Evolutionary conservation across 2,797 vertebrate species (phyloP).

Genomic region (Danio choprae): DNA sequence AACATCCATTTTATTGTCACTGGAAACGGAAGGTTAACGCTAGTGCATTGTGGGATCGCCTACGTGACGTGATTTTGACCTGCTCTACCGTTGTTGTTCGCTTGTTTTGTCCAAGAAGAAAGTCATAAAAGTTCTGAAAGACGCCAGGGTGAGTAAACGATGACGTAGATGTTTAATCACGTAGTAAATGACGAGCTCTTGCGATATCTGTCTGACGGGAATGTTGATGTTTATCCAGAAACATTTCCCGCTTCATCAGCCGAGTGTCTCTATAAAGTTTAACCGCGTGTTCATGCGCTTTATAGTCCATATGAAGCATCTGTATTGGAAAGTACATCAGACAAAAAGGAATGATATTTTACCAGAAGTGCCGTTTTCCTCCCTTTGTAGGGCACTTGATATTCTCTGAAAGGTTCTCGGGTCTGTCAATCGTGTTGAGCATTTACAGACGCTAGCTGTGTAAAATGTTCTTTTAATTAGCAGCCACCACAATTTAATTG

Average conservation of each 20-base stretch:
- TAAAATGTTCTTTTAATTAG: neutral
- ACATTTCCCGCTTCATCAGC: neutral
- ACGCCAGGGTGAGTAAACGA: neutral
- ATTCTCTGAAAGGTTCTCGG: conserved; percentile 11
- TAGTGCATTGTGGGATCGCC: neutral
- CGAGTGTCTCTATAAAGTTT: neutral
- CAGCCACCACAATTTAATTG: neutral
- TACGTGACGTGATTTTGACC: neutral
- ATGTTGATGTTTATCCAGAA: neutral
- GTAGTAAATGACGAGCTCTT: neutral
- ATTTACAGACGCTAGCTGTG: neutral
- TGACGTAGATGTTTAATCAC: neutral
- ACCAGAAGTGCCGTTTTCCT: conserved; percentile 11
- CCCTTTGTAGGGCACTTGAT: conserved; percentile 25
- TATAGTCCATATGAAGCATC: neutral
- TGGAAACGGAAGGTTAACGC: neutral
- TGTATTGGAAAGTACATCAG: conserved; percentile 4
- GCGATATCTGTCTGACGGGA: neutral
- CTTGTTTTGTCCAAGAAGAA: neutral
- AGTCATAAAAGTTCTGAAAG: neutral
- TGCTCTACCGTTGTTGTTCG: neutral
- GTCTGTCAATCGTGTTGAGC: neutral
- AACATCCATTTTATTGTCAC: neutral
- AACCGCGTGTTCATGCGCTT: neutral
- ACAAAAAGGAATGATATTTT: neutral